Evolutionary conservation across 2,113 vertebrate species (phyloP).

Genomic region (Alethe diademata): DNA sequence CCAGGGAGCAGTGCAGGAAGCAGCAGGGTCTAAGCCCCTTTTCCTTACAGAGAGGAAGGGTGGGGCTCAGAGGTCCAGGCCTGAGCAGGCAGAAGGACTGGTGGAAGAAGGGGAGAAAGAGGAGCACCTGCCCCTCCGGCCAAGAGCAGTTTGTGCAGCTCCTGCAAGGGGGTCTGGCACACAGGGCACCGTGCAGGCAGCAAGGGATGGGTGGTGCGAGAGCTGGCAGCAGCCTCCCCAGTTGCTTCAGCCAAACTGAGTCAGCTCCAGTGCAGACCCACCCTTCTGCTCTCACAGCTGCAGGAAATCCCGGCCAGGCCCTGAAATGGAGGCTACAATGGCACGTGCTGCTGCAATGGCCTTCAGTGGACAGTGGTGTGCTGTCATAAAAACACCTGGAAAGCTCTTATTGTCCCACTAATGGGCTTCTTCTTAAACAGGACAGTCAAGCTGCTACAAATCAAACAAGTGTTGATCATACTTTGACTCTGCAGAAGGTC

Average conservation of each 20-base stretch:
- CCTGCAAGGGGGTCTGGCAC: neutral
- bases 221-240: neutral
- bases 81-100: neutral
- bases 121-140: neutral
- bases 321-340: rapidly evolving
- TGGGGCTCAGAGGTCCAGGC: neutral
- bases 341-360: neutral
- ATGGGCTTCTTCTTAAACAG: neutral
- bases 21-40: neutral
- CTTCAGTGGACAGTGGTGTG: neutral
- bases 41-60: neutral
- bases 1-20: rapidly evolving
- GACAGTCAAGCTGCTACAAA: neutral
- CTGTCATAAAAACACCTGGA: neutral
- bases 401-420: neutral
- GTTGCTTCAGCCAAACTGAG: neutral
- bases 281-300: neutral
- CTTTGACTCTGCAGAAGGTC: neutral
- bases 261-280: neutral
- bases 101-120: neutral
- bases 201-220: neutral
- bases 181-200: neutral
- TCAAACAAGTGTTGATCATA: neutral
- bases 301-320: neutral
- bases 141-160: neutral